Conservation (phyloP, 2,797 vertebrate species). For the Protonibea diacanthus region DNA sequence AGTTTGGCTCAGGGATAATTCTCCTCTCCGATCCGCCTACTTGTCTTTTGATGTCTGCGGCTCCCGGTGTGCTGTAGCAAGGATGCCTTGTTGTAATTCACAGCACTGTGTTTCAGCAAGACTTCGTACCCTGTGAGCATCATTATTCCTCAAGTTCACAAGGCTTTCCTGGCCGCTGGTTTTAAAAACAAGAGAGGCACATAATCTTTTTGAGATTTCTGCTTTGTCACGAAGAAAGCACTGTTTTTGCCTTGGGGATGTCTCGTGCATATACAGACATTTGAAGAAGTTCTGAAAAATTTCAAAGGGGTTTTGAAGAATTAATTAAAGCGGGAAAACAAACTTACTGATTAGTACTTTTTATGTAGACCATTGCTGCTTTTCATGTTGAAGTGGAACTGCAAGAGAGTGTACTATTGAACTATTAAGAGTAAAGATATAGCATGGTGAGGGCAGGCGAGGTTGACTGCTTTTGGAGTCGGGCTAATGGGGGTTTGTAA, state of each 20-base stretch:
- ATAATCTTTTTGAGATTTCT: conserved; percentile 24
- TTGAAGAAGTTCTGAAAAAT: conserved; percentile 14
- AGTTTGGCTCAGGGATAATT: conserved; percentile 34
- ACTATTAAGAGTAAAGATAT: neutral
- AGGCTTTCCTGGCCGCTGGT: conserved; percentile 14
- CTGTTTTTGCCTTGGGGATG: neutral
- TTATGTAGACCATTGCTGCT: neutral
- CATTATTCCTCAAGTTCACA: conserved; percentile 16
- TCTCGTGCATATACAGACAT: conserved; percentile 21
- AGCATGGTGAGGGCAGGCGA: conserved; percentile 34
- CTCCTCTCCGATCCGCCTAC: conserved; percentile 34
- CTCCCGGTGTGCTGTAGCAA: conserved; percentile 34
- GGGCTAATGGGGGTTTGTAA: conserved; percentile 53
- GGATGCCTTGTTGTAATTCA: conserved; percentile 38
- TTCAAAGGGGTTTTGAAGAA: conserved; percentile 13
- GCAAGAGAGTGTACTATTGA: conserved; percentile 12
- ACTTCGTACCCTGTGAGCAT: conserved; percentile 23
- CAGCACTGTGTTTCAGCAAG: conserved; percentile 36
- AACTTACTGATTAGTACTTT: conserved; percentile 31
- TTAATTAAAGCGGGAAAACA: neutral
- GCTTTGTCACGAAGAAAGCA: conserved; percentile 33
- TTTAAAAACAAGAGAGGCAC: neutral
- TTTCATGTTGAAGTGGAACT: conserved; percentile 17
- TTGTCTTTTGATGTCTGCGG: conserved; percentile 48
- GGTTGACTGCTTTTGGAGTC: conserved; percentile 47